Conservation (phyloP, 2,797 vertebrate genomes). For the Cyclopterus lumpus region DNA sequence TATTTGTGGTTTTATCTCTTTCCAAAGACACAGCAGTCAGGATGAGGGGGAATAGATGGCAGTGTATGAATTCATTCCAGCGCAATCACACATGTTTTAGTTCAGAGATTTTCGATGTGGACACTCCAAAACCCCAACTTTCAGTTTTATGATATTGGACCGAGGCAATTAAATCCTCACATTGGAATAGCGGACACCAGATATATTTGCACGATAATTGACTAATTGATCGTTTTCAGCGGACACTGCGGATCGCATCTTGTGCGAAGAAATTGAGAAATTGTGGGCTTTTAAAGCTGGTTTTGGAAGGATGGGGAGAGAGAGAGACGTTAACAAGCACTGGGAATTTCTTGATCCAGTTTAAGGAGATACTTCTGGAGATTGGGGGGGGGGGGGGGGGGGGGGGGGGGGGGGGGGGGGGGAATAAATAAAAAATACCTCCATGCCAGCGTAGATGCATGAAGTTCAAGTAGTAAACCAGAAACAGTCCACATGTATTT, state of each 20-base stretch:
- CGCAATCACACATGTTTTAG: neutral
- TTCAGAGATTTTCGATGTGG: neutral
- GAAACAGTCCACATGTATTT: neutral
- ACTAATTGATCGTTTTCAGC: neutral
- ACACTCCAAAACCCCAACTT: neutral
- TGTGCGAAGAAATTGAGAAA: too few relatives aligned
- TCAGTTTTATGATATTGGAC: neutral
- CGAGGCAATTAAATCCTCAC: neutral
- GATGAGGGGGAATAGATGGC: neutral
- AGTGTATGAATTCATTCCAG: neutral
- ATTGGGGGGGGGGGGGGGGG: too few relatives aligned
- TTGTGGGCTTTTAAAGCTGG: neutral
- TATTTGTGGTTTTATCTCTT: neutral
- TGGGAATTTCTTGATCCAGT: slow-evolving; percentile 7
- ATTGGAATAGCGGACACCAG: neutral
- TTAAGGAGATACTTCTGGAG: neutral
- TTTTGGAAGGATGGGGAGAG: neutral
- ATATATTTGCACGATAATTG: neutral
- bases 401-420: too few relatives aligned
- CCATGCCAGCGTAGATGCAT: neutral
- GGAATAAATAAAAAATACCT: neutral
- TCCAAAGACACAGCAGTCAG: neutral
- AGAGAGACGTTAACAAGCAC: neutral
- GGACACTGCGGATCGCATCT: too few relatives aligned
- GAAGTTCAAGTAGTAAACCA: neutral